phyloP scores from a whole-genome alignment of 2,797 vertebrate species.

The Mormyrus proboscirostris region DNA sequence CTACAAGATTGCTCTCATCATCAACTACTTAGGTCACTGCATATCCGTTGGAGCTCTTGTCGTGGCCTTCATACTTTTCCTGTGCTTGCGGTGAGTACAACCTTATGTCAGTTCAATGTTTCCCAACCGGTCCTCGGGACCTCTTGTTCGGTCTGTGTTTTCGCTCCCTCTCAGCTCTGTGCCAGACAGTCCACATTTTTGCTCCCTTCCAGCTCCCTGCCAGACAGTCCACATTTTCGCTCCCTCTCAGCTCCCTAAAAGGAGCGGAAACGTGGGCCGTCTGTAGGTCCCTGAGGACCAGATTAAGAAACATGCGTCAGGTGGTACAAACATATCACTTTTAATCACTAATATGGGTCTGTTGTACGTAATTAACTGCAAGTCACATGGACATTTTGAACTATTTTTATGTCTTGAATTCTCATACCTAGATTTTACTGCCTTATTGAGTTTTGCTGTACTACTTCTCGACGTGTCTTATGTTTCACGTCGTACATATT shows the following conservation, averaged over 20 bases:
- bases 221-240: too few species aligned
- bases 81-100: conserved; percentile 86
- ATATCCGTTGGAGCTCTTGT: conserved; percentile 86
- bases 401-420: neutral
- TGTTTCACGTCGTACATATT: neutral
- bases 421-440: neutral
- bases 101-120: neutral
- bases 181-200: neutral
- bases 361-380: neutral
- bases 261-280: neutral
- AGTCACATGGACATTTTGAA: neutral
- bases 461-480: neutral
- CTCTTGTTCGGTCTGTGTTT: neutral
- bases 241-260: neutral
- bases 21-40: conserved; percentile 98
- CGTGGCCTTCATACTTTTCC: conserved; percentile 90
- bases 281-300: neutral
- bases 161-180: neutral
- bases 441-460: neutral
- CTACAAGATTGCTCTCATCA: conserved; percentile 87
- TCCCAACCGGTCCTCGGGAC: neutral
- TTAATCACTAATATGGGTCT: neutral
- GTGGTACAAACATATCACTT: neutral
- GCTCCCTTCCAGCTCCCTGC: too few species aligned
- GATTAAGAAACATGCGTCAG: neutral